Percentiles rank a stretch among this genome's conserved stretches.
These are phyloP conservation scores for Stichodactyla helianthus DNA, from an alignment of 64 coral and sea anemone genomes.

Conservation along the genomic window DNA sequence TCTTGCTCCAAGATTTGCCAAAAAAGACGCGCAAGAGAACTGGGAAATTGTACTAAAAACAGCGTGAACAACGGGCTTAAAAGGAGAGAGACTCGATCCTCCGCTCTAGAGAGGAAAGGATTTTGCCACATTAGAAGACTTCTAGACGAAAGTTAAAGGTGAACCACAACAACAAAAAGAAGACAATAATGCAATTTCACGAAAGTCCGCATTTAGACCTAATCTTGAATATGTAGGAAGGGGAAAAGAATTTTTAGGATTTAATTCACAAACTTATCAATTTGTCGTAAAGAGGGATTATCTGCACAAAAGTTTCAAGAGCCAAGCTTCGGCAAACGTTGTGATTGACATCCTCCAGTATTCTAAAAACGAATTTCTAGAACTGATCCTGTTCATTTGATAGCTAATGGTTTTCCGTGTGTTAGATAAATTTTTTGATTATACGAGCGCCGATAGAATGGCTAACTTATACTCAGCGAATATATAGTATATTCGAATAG, in stretches of 20 bases:
- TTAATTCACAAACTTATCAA: background rate
- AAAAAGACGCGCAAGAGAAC: background rate
- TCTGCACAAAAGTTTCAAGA: background rate
- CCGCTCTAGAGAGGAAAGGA: no score
- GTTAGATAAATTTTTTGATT: no score
- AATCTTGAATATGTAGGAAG: constrained; percentile 1
- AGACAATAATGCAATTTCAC: background rate
- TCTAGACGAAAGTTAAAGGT: background rate
- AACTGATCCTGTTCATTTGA: background rate
- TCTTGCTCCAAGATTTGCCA: background rate
- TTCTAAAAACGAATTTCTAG: background rate
- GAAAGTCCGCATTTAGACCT: background rate
- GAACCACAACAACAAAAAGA: background rate
- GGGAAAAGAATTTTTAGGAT: background rate
- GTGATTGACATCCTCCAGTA: background rate
- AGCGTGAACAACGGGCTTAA: no score
- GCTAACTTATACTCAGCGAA: no score
- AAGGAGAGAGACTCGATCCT: no score
- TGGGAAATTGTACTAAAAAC: no score
- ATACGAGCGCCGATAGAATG: no score
- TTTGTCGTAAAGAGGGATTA: background rate
- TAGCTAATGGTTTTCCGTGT: no score
- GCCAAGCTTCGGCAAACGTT: background rate
- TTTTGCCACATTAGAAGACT: no score
- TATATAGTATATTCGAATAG: no score